These are phyloP conservation scores for Cyanocitta stelleri DNA, from an alignment of 2,113 vertebrate species.

Conservation along the genomic window DNA sequence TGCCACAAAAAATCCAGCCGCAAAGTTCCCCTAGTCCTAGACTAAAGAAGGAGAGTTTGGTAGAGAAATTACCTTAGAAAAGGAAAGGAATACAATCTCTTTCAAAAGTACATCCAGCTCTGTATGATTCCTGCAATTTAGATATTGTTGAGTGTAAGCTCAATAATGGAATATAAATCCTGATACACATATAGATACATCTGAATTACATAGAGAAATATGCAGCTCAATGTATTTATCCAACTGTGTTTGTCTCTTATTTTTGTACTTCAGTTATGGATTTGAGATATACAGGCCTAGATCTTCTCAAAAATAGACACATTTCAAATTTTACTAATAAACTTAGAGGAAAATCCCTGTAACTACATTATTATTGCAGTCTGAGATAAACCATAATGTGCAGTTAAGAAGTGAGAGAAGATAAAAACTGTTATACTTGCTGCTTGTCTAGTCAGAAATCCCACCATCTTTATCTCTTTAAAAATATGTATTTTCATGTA, in stretches of 20 bases:
- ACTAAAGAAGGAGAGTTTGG: neutral
- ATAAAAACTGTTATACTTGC: slow-evolving; percentile 1
- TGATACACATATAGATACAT: neutral
- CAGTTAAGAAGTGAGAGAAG: slow-evolving; percentile 15
- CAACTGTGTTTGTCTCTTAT: neutral
- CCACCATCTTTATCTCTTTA: slow-evolving; percentile 24
- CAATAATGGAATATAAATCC: neutral
- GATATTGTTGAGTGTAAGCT: neutral
- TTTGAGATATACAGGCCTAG: neutral
- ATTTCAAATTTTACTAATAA: slow-evolving; percentile 22
- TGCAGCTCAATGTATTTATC: neutral
- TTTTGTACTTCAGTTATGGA: neutral
- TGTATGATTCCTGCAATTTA: neutral
- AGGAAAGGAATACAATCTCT: neutral
- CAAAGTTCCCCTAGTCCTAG: neutral
- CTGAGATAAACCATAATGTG: neutral
- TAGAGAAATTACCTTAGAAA: neutral
- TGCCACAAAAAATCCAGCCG: neutral
- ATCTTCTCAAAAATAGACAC: neutral
- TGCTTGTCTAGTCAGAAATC: slow-evolving; percentile 40
- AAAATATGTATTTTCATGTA: slow-evolving; percentile 20
- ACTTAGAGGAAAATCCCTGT: neutral
- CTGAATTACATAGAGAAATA: neutral
- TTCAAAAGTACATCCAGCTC: neutral
- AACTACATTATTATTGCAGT: neutral